Base-by-base conservation (phyloP, 1,140 invertebrate species). In the Drosophila azteca region DNA sequence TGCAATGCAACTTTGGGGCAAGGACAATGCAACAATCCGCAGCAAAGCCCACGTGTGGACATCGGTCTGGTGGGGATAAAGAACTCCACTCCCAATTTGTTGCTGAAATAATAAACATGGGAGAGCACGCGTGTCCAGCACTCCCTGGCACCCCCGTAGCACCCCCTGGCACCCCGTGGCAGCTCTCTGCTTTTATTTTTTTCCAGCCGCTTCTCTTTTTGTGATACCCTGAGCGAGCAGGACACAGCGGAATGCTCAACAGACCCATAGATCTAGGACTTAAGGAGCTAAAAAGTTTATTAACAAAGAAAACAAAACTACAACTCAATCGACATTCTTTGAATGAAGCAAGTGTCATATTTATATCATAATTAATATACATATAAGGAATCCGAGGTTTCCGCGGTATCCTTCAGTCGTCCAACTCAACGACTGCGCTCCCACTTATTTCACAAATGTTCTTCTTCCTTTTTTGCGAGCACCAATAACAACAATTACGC, bases 61-160 rank as follows among this genome's bases (percentile, higher is more conserved):
- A 39, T 39, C 9, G 11, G 35, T 39, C 35, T 11, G 31, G 8
- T 45, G 31, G 3, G 31, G 22, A 31, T 9, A 3, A 6, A 24
- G 0, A 24, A 15, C 6, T 20, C n/a, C 6, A n/a, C 26, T 22
- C 17, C 20, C 66, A 57, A 69, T 69, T 68, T 55, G 51, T 41
- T 49, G 51, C 51, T 61, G 65, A 59, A 73, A 85, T 85, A 85
- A 85, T 85, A 85, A 85, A 87, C 83, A 88, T 68, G 68, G 49
- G 69, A 72, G 50, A 74, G 82, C 61, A 78, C 79, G 82, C 82
- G 74, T 87, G 83, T 73, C 66, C 80, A 70, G 45, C 49, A 57
- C 31, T 35, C 7, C 48, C 53, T 45, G 11, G 43, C 3, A 17
- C 20, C 0, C 7, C 7, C 17, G n/a, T 4, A 29, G 44, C 70